A percentile compares a stretch with the other conserved stretches of the same genome.
Evolutionary conservation across 2,113 vertebrate genomes (phyloP).

Genomic region (Phrynocephalus versicolor): DNA sequence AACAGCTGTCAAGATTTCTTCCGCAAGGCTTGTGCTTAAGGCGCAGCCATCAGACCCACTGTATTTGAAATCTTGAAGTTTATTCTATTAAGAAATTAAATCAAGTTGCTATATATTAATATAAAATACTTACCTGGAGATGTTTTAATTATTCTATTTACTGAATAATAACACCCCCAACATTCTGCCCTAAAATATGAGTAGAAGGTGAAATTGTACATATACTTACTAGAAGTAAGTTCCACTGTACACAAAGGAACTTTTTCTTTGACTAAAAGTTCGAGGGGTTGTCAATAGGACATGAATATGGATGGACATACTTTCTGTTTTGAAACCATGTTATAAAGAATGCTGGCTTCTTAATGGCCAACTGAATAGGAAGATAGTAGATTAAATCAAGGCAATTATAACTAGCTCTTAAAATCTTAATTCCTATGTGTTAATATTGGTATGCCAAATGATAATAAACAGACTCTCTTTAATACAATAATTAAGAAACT

Average conservation of each 20-base stretch:
- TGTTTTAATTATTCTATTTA: not conserved
- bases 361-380: not conserved
- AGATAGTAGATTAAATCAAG: not conserved
- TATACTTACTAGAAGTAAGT: not conserved
- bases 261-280: not conserved
- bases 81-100: conserved; percentile 68
- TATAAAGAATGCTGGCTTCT: too few relatives aligned
- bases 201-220: not conserved
- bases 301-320: not conserved
- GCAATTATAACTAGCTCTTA: not conserved
- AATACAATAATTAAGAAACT: not conserved
- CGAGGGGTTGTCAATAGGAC: too few relatives aligned
- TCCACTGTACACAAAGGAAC: not conserved
- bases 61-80: conserved; percentile 66
- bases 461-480: not conserved
- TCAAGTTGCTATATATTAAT: conserved; percentile 26
- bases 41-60: conserved; percentile 54
- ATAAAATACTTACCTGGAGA: not conserved
- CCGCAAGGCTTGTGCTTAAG: conserved; percentile 72
- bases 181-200: not conserved
- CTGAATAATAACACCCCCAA: not conserved
- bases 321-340: not conserved
- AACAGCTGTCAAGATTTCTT: conserved; percentile 68
- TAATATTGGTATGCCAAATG: not conserved
- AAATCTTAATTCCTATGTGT: not conserved